A percentile compares a stretch with the other conserved stretches of the same genome.
Evolutionary conservation across 2,888 invertebrate species (phyloP).

Genomic region (Andrena fulva): DNA sequence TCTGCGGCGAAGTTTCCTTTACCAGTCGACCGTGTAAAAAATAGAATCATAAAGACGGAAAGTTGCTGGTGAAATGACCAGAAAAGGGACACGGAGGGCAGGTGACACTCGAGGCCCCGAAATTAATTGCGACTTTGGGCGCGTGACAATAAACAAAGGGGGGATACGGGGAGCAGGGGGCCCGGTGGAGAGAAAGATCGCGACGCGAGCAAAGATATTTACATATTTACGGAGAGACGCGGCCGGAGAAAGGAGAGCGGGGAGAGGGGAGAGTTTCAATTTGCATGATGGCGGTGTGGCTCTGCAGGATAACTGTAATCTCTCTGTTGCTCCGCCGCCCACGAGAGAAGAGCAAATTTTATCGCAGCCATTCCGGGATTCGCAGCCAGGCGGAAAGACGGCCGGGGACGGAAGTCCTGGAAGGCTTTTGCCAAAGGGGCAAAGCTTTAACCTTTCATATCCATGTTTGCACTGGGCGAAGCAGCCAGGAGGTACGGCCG

Average conservation of each 20-base stretch:
- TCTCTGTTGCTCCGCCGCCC: constrained; percentile 64
- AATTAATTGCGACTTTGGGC: constrained; percentile 50
- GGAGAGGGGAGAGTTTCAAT: constrained; percentile 69
- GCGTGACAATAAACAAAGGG: constrained; percentile 57
- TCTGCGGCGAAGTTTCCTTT: background rate
- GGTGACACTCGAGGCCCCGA: constrained; percentile 38
- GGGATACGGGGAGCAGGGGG: background rate
- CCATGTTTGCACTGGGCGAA: constrained; percentile 76
- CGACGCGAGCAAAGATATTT: constrained; percentile 48
- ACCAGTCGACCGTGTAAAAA: too few species aligned
- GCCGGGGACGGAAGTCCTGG: constrained; percentile 65
- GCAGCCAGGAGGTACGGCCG: constrained; percentile 66
- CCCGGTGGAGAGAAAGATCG: constrained; percentile 29
- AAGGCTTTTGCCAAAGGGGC: constrained; percentile 74
- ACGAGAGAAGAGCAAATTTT: constrained; percentile 77
- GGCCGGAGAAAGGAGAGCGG: background rate
- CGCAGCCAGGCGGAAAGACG: constrained; percentile 51
- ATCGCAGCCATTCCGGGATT: constrained; percentile 53
- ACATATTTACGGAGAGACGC: constrained; percentile 49
- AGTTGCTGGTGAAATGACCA: constrained; percentile 9
- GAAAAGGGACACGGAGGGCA: constrained; percentile 42
- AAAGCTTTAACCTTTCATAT: constrained; percentile 76
- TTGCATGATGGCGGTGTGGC: constrained; percentile 74
- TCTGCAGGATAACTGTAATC: constrained; percentile 73
- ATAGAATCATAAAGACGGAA: background rate